These are phyloP conservation scores for Anniella stebbinsi DNA, from an alignment of 2,797 vertebrate genomes.

Conservation along the genomic window DNA sequence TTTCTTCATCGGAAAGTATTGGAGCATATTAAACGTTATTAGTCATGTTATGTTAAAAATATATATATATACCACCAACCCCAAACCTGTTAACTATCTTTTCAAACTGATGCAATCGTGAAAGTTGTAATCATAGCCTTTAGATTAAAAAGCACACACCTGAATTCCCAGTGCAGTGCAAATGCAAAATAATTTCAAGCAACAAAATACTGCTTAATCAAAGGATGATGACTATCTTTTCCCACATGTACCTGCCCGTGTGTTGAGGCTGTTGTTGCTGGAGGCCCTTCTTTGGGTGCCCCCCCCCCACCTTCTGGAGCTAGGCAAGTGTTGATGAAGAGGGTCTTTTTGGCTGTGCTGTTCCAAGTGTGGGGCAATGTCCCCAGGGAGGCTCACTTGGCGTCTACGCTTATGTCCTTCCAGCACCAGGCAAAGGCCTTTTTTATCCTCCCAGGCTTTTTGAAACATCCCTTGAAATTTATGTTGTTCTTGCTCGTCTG, in stretches of 20 bases:
- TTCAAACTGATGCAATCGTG: conserved; percentile 22
- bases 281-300: neutral
- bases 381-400: neutral
- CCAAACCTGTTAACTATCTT: conserved; percentile 1
- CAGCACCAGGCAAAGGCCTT: neutral
- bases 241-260: neutral
- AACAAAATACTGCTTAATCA: conserved; percentile 51
- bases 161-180: conserved; percentile 38
- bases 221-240: neutral
- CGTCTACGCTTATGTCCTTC: neutral
- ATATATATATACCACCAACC: too few species aligned
- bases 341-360: neutral
- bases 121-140: conserved; percentile 49
- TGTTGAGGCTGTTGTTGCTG: neutral
- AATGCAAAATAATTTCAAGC: conserved; percentile 41
- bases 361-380: neutral
- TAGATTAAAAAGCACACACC: conserved; percentile 40
- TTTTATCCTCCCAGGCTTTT: neutral
- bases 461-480: neutral
- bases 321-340: neutral
- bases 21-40: conserved; percentile 25
- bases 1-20: neutral
- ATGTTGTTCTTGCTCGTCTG: neutral
- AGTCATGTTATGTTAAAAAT: conserved; percentile 13
- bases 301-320: neutral